Evolutionary conservation across 2,113 vertebrate species (phyloP).

Genomic region (Odontesthes bonariensis): DNA sequence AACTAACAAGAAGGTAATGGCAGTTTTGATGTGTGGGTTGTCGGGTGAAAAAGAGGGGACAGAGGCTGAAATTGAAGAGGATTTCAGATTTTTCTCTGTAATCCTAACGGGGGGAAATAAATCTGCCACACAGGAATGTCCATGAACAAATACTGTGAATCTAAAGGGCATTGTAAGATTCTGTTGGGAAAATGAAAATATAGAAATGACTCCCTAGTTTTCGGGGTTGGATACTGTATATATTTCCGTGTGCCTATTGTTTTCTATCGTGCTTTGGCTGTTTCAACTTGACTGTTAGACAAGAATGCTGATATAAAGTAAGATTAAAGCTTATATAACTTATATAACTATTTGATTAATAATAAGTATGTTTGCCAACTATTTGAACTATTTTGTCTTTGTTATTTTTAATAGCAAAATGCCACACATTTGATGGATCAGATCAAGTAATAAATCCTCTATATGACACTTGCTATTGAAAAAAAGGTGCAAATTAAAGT

Average conservation of each 20-base stretch:
- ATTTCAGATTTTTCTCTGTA: slow-evolving; percentile 74
- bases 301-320: background rate
- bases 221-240: background rate
- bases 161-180: slow-evolving; percentile 64
- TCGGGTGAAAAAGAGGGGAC: slow-evolving; percentile 61
- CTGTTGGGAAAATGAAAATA: slow-evolving; percentile 41
- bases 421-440: too few relatives aligned
- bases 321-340: background rate
- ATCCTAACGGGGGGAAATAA: slow-evolving; percentile 78
- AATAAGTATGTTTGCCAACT: background rate
- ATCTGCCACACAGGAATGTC: slow-evolving; percentile 76
- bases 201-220: slow-evolving; percentile 41
- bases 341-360: background rate
- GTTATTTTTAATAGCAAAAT: too few relatives aligned
- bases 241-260: background rate
- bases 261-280: slow-evolving; percentile 12
- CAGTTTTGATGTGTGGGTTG: slow-evolving; percentile 76
- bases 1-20: slow-evolving; percentile 80
- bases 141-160: slow-evolving; percentile 72
- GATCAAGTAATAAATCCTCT: too few relatives aligned
- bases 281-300: background rate
- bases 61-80: slow-evolving; percentile 61
- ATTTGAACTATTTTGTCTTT: background rate
- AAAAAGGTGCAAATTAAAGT: too few relatives aligned
- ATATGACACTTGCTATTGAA: too few relatives aligned